Conservation (phyloP, 53 echinoderm and acorn worm genomes). For the Apostichopus leukothele region DNA sequence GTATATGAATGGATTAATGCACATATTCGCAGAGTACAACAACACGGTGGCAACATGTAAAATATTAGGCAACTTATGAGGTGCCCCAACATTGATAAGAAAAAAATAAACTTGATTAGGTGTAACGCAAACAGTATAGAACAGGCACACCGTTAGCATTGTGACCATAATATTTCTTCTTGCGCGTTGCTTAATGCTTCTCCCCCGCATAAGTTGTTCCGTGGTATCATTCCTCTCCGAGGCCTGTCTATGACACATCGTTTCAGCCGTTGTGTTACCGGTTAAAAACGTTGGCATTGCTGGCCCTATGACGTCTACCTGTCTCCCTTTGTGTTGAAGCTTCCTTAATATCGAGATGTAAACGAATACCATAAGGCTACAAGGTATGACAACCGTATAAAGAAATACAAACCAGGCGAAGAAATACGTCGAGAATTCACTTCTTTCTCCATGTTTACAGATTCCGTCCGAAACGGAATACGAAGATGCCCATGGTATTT, state of each 20-base stretch:
- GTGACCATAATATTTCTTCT: constrained; percentile 51
- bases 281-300: not conserved
- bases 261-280: not conserved
- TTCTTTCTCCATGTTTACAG: constrained; percentile 16
- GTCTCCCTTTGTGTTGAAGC: not conserved
- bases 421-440: not conserved
- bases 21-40: constrained; percentile 41
- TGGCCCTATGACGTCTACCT: not conserved
- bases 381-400: constrained; percentile 53
- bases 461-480: constrained; percentile 37
- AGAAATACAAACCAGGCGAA: constrained; percentile 57
- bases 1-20: constrained; percentile 56
- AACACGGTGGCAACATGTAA: constrained; percentile 15
- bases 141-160: constrained; percentile 38
- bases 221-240: not conserved
- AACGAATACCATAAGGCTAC: constrained; percentile 54
- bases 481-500: constrained; percentile 38
- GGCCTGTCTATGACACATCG: not conserved
- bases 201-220: not conserved
- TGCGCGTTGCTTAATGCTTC: not conserved
- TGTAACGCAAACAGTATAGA: constrained; percentile 50
- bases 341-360: constrained; percentile 58
- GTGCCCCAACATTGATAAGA: constrained; percentile 41
- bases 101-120: constrained; percentile 49
- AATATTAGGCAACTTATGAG: constrained; percentile 12